Evolutionary conservation across 2,888 invertebrate genomes (phyloP), one percentile per base, ranked within the genome.

Genomic region (Ennomos erosarius): DNA sequence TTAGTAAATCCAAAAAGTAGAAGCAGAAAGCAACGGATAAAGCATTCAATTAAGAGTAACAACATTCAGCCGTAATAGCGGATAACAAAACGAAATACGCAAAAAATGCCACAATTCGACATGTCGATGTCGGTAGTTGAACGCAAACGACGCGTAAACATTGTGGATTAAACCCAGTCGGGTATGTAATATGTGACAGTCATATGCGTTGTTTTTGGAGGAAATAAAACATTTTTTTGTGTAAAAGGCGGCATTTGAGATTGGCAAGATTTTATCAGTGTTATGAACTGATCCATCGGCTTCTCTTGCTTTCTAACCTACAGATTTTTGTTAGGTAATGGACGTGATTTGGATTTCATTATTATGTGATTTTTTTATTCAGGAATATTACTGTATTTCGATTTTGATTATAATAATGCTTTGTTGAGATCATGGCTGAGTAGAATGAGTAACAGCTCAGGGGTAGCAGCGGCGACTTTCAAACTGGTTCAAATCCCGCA

Each of bases 101-200:
- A 77, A 81, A 81, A 80, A 76, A 71, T 64, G 71, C 69, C 70
- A 69, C 75, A 73, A 78, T 81, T 80, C 73, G 70, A 79, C 76
- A 75, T 79, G 75, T 72, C 68, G 75, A 75, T 79, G 75, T 70
- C 68, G 75, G 81, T 74, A 79, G 83, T 84, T 81, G 69, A 71
- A 75, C 71, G 71, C 75, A 81, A 86, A 85, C 84, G 80, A 76
- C 73, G 79, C 86, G 87, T 84, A 80, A 85, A 86, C 76, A 76
- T 75, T 75, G 78, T 76, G 79, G 80, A 86, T 84, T 85, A 86
- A 86, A 81, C 82, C 69, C 78, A 76, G 64, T 73, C 81, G 78
- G 74, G 79, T 84, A 81, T 77, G 80, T 77, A 77, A 79, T 70
- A 74, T 76, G 75, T 73, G 70, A 68, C 73, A 73, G 70, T 75